Conservation (phyloP, 2,888 invertebrate genomes). For the Epistrophella euchroma region DNA sequence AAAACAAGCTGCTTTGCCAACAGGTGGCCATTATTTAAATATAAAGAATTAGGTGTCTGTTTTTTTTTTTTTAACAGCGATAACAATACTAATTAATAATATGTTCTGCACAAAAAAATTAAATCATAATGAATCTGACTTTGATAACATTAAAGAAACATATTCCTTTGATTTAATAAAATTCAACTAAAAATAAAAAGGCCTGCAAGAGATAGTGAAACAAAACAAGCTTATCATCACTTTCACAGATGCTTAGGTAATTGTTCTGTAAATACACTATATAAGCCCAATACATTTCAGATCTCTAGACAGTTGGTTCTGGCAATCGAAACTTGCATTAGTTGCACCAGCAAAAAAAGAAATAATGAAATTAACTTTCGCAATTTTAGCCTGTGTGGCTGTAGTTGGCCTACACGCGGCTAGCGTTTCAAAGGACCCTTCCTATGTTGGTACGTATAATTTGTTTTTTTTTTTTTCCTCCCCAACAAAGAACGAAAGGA, state of each 20-base stretch:
- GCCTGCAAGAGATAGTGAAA: conserved; percentile 9
- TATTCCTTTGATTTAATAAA: conserved; percentile 2
- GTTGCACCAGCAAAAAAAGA: conserved; percentile 76
- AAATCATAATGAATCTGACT: neutral
- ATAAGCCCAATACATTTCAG: conserved; percentile 29
- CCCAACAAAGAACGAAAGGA: no score
- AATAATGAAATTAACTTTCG: conserved; percentile 80
- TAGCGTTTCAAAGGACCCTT: conserved; percentile 67
- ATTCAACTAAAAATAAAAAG: conserved; percentile 1
- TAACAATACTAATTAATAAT: neutral
- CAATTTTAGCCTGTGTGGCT: conserved; percentile 80
- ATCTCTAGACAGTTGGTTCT: conserved; percentile 51
- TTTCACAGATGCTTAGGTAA: neutral
- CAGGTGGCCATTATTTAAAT: neutral
- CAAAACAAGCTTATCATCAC: conserved; percentile 11
- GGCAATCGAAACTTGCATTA: conserved; percentile 44
- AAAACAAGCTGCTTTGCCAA: neutral
- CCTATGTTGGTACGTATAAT: conserved; percentile 36
- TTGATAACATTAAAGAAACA: conserved; percentile 16
- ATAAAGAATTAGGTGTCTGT: neutral
- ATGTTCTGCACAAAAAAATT: neutral
- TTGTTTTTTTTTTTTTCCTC: neutral
- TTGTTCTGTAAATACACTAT: conserved; percentile 21
- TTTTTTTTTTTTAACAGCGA: no score
- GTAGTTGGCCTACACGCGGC: conserved; percentile 79